Conservation (phyloP, 1,140 invertebrate species). For the Chrysomallon squamiferum region DNA sequence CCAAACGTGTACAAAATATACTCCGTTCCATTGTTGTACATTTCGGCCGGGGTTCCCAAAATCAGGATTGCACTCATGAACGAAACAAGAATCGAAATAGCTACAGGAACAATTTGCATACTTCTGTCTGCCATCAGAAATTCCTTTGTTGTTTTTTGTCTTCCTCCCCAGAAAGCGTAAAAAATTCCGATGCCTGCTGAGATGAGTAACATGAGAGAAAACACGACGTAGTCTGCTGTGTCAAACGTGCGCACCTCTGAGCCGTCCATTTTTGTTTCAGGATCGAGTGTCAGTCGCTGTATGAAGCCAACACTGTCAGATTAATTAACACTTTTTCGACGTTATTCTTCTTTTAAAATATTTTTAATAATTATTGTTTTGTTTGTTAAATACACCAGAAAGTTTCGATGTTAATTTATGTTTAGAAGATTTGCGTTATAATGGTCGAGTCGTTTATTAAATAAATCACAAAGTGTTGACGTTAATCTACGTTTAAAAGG, state of each 20-base stretch:
- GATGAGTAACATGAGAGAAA: conserved; percentile 37
- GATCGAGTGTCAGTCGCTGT: too few relatives aligned
- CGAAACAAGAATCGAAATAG: conserved; percentile 61
- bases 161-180: conserved; percentile 80
- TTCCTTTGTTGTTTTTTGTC: conserved; percentile 83
- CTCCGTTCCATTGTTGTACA: conserved; percentile 52
- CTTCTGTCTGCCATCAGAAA: conserved; percentile 79
- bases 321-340: too few relatives aligned
- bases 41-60: conserved; percentile 63
- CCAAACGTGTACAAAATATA: conserved; percentile 45
- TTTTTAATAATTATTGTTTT: too few relatives aligned
- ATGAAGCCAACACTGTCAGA: too few relatives aligned
- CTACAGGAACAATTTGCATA: conserved; percentile 71
- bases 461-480: too few relatives aligned
- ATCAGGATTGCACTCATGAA: conserved; percentile 61
- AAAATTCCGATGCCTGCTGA: conserved; percentile 77
- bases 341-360: too few relatives aligned
- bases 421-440: too few relatives aligned
- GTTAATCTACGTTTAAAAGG: too few relatives aligned
- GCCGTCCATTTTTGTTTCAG: too few relatives aligned
- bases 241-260: conserved; percentile 15
- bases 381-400: too few relatives aligned
- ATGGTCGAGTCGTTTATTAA: too few relatives aligned
- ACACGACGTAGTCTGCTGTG: conserved; percentile 43
- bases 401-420: too few relatives aligned